Base-by-base conservation (phyloP, 1,140 invertebrate genomes). In the Cotesia typhae region DNA sequence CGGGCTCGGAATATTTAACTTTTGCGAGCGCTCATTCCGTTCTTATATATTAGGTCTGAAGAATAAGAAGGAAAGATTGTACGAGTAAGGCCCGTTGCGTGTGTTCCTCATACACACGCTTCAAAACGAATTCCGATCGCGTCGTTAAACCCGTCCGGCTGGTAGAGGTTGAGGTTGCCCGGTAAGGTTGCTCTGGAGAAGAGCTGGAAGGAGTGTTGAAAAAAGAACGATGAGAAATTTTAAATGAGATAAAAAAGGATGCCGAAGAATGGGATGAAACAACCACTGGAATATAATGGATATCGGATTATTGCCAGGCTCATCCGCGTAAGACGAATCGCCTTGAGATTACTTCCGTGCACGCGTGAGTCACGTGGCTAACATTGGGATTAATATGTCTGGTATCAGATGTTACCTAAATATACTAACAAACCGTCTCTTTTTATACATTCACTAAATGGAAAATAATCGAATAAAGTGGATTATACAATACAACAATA, bases 51-150 rank as follows among this genome's bases (percentile, higher is more conserved):
- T 7, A 37, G 60, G n/a, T 5, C 60, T 6, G n/a, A 59, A 59
- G 10, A 59, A 37, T 37, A 14, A 35, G 41, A 28, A n/a, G 10
- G 17, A 67, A 10, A 47, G 41, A 47, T 47, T 2, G 4, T 9
- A 36, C 4, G 28, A 61, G 60, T 12, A 61, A 61, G 17, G 60
- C 60, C 63, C 17, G 36, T 70, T 47, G 68, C 68, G 59, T 61
- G 68, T 61, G 41, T 70, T 70, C 67, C 53, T 53, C 68, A 52
- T 65, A 67, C 20, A 61, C n/a, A 38, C 35, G 20, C 47, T 28
- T 72, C 74, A 75, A 72, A 75, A 75, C 61, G 72, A 66, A 74
- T 76, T 76, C 70, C 72, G 70, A 71, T 76, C 75, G 72, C 75
- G 74, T 75, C 74, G 74, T 75, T 75, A 75, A 75, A 72, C 74